These are phyloP conservation scores for Tenthredo amoena DNA, from an alignment of 2,888 invertebrate species.

Conservation along the genomic window DNA sequence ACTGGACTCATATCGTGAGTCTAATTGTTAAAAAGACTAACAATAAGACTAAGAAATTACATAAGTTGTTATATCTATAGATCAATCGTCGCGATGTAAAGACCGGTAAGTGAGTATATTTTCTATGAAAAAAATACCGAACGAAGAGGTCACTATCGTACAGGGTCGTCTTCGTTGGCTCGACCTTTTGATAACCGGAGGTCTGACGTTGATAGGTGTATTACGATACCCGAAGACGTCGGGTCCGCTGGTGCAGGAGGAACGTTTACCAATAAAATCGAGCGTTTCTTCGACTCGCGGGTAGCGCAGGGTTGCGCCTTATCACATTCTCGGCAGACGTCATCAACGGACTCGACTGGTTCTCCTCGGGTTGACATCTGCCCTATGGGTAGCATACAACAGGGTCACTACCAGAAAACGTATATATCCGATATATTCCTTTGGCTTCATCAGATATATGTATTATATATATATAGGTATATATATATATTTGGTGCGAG, in stretches of 20 bases:
- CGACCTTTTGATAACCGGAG: slow-evolving; percentile 54
- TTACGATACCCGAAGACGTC: slow-evolving; percentile 64
- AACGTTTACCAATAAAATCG: slow-evolving; percentile 46
- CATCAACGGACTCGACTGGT: slow-evolving; percentile 54
- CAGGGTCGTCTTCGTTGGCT: background rate
- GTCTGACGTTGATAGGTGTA: slow-evolving; percentile 71
- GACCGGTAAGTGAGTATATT: background rate
- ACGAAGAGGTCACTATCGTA: background rate
- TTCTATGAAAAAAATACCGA: background rate
- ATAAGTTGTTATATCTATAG: background rate
- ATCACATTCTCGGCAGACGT: slow-evolving; percentile 56
- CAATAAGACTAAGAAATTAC: background rate
- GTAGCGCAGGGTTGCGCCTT: slow-evolving; percentile 41
- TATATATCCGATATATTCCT: slow-evolving; percentile 44
- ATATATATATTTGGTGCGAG: too few relatives aligned
- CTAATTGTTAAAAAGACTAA: background rate
- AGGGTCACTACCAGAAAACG: slow-evolving; percentile 25
- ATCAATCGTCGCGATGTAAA: background rate
- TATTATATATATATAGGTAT: background rate
- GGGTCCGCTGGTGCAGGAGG: slow-evolving; percentile 4
- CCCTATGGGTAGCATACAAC: slow-evolving; percentile 13
- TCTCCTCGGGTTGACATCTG: slow-evolving; percentile 36
- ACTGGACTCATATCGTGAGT: background rate
- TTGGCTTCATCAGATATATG: slow-evolving; percentile 39
- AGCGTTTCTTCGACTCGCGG: background rate